Percentiles rank a stretch among this genome's conserved stretches.
phyloP scores from a whole-genome alignment of 2,888 invertebrate genomes.

The Acronicta psi region DNA sequence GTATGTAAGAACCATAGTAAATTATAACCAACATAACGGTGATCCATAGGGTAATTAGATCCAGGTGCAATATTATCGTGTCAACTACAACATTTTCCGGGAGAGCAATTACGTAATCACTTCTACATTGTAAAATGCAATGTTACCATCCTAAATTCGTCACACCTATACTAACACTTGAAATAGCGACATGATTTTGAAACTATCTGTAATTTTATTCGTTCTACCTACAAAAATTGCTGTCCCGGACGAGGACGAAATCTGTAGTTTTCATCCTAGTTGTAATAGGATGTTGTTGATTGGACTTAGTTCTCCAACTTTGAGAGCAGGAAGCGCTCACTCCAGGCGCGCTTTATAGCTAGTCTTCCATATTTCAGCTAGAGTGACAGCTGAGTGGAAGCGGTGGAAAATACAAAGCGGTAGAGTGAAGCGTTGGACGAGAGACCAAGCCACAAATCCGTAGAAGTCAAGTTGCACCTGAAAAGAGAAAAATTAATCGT shows the following conservation, averaged over 20 bases:
- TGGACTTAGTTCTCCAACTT: slow-evolving; percentile 66
- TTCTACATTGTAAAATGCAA: slow-evolving; percentile 61
- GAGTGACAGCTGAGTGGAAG: slow-evolving; percentile 97
- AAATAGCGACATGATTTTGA: slow-evolving; percentile 77
- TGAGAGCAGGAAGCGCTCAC: slow-evolving; percentile 84
- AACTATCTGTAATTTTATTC: slow-evolving; percentile 78
- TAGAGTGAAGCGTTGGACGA: slow-evolving; percentile 97
- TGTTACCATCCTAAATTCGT: slow-evolving; percentile 73
- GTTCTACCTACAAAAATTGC: slow-evolving; percentile 81
- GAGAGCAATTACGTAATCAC: slow-evolving; percentile 70
- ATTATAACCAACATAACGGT: slow-evolving; percentile 70
- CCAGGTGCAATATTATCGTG: slow-evolving; percentile 58
- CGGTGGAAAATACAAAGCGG: slow-evolving; percentile 99
- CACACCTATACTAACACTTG: slow-evolving; percentile 75
- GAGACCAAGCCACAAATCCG: slow-evolving; percentile 97
- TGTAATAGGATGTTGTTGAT: slow-evolving; percentile 63
- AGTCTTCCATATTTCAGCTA: slow-evolving; percentile 98
- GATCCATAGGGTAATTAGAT: slow-evolving; percentile 67
- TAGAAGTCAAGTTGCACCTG: slow-evolving; percentile 96
- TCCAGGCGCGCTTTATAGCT: slow-evolving; percentile 97
- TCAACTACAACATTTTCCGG: slow-evolving; percentile 66
- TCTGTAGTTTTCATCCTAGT: slow-evolving; percentile 67
- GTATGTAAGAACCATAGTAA: slow-evolving; percentile 60
- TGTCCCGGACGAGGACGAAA: slow-evolving; percentile 85
- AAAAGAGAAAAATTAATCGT: slow-evolving; percentile 36